A percentile compares a stretch with the other conserved stretches of the same genome.
Evolutionary conservation across 2,113 vertebrate species (phyloP).

Genomic region (Labeo rohita): DNA sequence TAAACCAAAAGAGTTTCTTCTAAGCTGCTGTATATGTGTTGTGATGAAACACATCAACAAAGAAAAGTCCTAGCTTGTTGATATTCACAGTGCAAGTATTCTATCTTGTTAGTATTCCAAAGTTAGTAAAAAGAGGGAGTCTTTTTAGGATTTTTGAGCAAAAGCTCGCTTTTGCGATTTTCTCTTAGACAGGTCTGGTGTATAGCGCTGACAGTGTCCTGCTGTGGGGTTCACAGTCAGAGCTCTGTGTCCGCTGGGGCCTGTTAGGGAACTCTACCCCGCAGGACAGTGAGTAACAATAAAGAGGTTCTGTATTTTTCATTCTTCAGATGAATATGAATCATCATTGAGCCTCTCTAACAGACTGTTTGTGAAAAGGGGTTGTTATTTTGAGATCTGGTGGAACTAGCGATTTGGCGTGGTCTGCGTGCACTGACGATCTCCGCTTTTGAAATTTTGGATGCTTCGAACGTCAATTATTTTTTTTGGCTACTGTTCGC

Average conservation of each 20-base stretch:
- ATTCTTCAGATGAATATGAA: constrained; percentile 28
- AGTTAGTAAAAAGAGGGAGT: neutral
- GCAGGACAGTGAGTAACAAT: constrained; percentile 28
- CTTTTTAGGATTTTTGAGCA: neutral
- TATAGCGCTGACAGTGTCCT: constrained; percentile 36
- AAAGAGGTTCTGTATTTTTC: neutral
- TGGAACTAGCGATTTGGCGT: neutral
- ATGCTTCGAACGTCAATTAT: neutral
- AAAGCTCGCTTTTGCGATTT: neutral
- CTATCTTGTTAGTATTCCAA: constrained; percentile 12
- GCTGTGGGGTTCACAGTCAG: constrained; percentile 39
- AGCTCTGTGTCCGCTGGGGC: constrained; percentile 23
- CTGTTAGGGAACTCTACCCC: constrained; percentile 21
- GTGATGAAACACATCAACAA: neutral
- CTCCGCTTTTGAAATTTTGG: neutral
- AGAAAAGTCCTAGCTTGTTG: neutral
- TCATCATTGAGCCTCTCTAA: neutral
- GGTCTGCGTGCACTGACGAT: neutral
- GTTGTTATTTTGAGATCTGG: neutral
- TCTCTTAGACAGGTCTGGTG: constrained; percentile 11
- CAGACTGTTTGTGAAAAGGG: neutral
- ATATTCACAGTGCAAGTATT: neutral
- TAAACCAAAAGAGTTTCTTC: neutral
- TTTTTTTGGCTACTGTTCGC: neutral
- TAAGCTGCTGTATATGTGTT: neutral